These are phyloP conservation scores for Glyptemys insculpta DNA, from an alignment of 2,797 vertebrate species.

Conservation along the genomic window DNA sequence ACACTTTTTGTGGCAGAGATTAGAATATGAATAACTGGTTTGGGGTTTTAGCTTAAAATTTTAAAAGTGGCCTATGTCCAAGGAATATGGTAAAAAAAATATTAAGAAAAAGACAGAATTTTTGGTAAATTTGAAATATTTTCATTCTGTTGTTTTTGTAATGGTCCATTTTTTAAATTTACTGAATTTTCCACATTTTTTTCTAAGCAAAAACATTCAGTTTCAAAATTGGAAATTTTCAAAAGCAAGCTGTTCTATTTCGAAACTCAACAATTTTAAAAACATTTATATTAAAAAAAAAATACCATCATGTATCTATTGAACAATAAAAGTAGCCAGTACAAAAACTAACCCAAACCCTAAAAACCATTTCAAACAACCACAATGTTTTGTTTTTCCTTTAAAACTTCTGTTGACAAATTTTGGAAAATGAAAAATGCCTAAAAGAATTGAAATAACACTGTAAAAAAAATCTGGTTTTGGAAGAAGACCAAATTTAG, in stretches of 20 bases:
- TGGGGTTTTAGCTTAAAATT: neutral
- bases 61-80: neutral
- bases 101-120: neutral
- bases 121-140: neutral
- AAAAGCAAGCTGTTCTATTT: neutral
- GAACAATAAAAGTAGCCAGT: neutral
- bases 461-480: neutral
- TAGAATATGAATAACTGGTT: neutral
- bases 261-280: neutral
- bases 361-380: neutral
- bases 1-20: neutral
- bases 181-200: neutral
- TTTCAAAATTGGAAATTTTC: neutral
- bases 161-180: neutral
- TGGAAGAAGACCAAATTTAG: neutral
- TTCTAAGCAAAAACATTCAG: neutral
- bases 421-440: neutral
- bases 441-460: neutral
- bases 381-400: neutral
- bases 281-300: neutral
- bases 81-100: neutral
- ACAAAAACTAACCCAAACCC: neutral
- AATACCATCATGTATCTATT: neutral
- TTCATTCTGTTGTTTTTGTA: neutral
- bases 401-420: neutral